Evolutionary conservation across 2,888 invertebrate species (phyloP).

Genomic region (Mythimna vitellina): DNA sequence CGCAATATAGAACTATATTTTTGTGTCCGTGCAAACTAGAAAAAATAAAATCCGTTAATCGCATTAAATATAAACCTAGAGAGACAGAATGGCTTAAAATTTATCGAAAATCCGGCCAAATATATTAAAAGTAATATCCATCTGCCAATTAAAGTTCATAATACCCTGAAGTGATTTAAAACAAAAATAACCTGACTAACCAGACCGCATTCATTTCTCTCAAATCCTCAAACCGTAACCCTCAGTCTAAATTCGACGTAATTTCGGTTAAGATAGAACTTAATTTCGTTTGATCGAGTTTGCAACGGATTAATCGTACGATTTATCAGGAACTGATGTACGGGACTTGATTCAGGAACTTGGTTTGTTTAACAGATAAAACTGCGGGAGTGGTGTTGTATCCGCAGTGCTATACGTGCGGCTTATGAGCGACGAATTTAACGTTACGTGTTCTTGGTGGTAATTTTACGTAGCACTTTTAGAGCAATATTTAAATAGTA

Average conservation of each 20-base stretch:
- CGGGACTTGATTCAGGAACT: slow-evolving; percentile 67
- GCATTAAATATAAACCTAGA: background rate
- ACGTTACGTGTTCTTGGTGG: background rate
- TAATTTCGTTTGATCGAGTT: slow-evolving; percentile 53
- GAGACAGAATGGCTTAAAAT: background rate
- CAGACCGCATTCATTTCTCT: slow-evolving; percentile 37
- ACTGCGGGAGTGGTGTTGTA: slow-evolving; percentile 65
- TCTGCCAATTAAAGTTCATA: slow-evolving; percentile 31
- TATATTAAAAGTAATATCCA: background rate
- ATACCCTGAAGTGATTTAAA: slow-evolving; percentile 35
- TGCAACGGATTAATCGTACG: slow-evolving; percentile 56
- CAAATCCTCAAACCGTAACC: slow-evolving; percentile 17
- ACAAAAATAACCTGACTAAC: slow-evolving; percentile 53
- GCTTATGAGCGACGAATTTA: slow-evolving; percentile 63
- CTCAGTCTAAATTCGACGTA: slow-evolving; percentile 46
- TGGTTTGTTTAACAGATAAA: slow-evolving; percentile 77
- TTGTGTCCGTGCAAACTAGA: background rate
- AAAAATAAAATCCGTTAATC: background rate
- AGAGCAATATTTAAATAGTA: background rate
- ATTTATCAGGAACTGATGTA: slow-evolving; percentile 66
- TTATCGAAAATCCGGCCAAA: background rate
- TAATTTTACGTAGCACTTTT: background rate
- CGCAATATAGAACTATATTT: background rate
- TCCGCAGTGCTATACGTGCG: slow-evolving; percentile 65
- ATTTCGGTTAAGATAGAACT: slow-evolving; percentile 41